A percentile compares a stretch with the other conserved stretches of the same genome.
phyloP scores from a whole-genome alignment of 2,888 invertebrate genomes.

The Cistogaster globosa region DNA sequence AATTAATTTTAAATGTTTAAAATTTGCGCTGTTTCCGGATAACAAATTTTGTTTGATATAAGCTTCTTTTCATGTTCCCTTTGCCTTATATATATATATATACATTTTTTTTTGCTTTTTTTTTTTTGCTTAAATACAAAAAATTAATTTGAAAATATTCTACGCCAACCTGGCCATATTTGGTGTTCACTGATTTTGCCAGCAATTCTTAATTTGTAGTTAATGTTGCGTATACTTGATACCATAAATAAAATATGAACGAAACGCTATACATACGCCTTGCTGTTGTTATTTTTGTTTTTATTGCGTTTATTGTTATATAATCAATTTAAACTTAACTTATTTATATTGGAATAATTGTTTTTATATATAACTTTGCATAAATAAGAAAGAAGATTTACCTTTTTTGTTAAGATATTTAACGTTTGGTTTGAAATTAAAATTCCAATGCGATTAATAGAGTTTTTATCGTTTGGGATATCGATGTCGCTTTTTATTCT shows the following conservation, averaged over 20 bases:
- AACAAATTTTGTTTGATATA: too few relatives aligned
- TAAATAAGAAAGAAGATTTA: slow-evolving; percentile 5
- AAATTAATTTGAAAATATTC: not conserved
- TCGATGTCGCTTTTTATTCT: slow-evolving; percentile 39
- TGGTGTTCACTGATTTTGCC: not conserved
- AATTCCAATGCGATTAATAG: slow-evolving; percentile 25
- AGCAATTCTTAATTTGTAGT: slow-evolving; percentile 8
- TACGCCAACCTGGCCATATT: not conserved
- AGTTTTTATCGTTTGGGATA: slow-evolving; percentile 46
- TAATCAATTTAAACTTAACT: not conserved
- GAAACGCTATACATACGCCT: too few relatives aligned
- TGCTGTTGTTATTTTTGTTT: not conserved
- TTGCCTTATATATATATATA: too few relatives aligned
- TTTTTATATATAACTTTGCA: not conserved
- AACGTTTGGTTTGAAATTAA: slow-evolving; percentile 47
- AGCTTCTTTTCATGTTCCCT: too few relatives aligned
- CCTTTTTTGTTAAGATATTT: slow-evolving; percentile 58
- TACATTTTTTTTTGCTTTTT: too few relatives aligned
- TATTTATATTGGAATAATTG: not conserved
- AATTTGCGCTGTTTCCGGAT: too few relatives aligned
- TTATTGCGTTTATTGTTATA: slow-evolving; percentile 3
- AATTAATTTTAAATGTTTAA: too few relatives aligned
- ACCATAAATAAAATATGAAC: too few relatives aligned
- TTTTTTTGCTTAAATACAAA: too few relatives aligned
- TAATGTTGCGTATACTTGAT: slow-evolving; percentile 30